Conservation (phyloP, 2,888 invertebrate species). For the Limnephilus rhombicus region DNA sequence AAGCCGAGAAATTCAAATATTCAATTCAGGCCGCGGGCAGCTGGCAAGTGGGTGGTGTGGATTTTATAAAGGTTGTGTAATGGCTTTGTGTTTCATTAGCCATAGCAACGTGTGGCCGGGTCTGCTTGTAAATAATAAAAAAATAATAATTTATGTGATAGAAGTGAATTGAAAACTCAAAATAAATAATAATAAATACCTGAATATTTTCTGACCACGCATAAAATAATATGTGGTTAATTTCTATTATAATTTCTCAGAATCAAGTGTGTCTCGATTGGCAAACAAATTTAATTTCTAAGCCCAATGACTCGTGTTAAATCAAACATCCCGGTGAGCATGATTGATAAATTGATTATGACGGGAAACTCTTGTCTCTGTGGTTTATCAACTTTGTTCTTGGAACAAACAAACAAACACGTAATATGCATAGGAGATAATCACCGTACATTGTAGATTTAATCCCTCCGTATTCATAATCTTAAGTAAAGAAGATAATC, state of each 20-base stretch:
- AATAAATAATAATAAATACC: no score
- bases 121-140: no score
- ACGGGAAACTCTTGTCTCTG: neutral
- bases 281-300: neutral
- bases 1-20: no score
- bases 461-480: neutral
- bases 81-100: no score
- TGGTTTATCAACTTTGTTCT: neutral
- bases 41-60: no score
- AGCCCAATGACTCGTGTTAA: neutral
- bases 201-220: neutral
- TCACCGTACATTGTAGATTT: neutral
- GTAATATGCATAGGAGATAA: neutral
- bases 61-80: no score
- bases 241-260: neutral
- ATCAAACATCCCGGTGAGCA: neutral
- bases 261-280: constrained; percentile 67
- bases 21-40: no score
- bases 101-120: no score
- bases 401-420: neutral
- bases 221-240: neutral
- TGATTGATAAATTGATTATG: neutral
- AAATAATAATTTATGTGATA: no score
- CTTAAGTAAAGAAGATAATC: neutral
- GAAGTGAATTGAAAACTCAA: no score